These are phyloP conservation scores for Vimba vimba DNA, from an alignment of 2,113 vertebrate species.

Conservation along the genomic window DNA sequence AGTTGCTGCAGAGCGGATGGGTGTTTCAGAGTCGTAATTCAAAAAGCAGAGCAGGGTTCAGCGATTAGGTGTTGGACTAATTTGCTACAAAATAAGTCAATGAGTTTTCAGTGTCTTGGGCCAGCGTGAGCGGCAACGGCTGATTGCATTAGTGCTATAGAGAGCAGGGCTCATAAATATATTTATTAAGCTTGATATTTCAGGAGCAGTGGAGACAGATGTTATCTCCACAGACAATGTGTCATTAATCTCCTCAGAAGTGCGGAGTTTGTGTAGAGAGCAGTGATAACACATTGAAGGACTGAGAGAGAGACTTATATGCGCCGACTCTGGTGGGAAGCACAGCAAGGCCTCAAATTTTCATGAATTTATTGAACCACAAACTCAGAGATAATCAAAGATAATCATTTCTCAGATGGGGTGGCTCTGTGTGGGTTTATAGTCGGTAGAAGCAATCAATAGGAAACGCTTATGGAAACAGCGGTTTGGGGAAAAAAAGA, in stretches of 20 bases:
- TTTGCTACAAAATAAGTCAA: constrained; percentile 91
- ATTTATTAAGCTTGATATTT: constrained; percentile 94
- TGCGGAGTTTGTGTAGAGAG: constrained; percentile 63
- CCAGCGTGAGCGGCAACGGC: constrained; percentile 87
- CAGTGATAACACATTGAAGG: constrained; percentile 53
- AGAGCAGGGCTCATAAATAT: constrained; percentile 93
- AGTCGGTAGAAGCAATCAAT: constrained; percentile 53
- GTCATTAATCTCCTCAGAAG: constrained; percentile 71
- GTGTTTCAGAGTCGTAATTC: constrained; percentile 89
- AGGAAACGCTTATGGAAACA: constrained; percentile 48
- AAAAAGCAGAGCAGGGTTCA: constrained; percentile 92
- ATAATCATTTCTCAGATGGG: constrained; percentile 60
- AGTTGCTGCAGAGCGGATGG: constrained; percentile 85
- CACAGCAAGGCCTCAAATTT: constrained; percentile 49
- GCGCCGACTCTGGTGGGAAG: constrained; percentile 25
- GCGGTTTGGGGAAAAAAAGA: constrained; percentile 12
- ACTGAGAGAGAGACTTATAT: constrained; percentile 35
- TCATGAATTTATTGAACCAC: constrained; percentile 61
- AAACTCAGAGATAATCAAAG: constrained; percentile 66
- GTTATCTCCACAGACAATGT: constrained; percentile 70
- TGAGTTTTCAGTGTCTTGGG: constrained; percentile 86
- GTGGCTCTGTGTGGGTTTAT: constrained; percentile 53
- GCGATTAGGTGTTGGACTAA: constrained; percentile 92
- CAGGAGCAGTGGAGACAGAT: constrained; percentile 79
- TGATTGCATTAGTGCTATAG: constrained; percentile 91